phyloP scores from a whole-genome alignment of 2,888 invertebrate genomes.

The Boloria euphrosyne region DNA sequence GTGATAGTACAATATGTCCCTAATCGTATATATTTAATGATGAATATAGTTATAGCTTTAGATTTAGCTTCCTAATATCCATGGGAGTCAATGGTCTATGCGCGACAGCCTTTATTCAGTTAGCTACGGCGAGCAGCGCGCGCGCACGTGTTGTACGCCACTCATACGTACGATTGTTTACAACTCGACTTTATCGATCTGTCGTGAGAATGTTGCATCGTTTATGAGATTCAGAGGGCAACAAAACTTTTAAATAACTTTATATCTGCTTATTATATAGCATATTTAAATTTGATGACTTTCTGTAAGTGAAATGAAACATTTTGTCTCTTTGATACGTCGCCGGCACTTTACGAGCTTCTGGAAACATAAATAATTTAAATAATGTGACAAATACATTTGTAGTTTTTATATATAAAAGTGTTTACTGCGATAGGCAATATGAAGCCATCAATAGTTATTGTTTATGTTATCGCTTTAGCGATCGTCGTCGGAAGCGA shows the following conservation, averaged over 20 bases:
- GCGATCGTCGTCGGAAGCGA: conserved; percentile 70
- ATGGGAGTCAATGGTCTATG: conserved; percentile 59
- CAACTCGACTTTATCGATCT: conserved; percentile 48
- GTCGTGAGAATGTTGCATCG: conserved; percentile 46
- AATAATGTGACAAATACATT: conserved; percentile 79
- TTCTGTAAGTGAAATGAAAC: conserved; percentile 74
- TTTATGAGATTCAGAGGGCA: conserved; percentile 19
- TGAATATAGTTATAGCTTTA: neutral
- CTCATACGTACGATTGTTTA: conserved; percentile 64
- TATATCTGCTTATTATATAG: conserved; percentile 12
- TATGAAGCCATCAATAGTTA: conserved; percentile 70
- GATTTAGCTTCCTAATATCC: conserved; percentile 24
- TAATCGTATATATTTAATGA: neutral
- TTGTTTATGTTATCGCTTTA: conserved; percentile 72
- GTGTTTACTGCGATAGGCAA: conserved; percentile 64
- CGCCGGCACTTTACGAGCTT: conserved; percentile 63
- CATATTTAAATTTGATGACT: conserved; percentile 59
- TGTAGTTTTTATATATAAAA: conserved; percentile 62
- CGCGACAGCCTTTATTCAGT: conserved; percentile 72
- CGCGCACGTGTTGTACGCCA: conserved; percentile 67
- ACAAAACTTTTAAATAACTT: neutral
- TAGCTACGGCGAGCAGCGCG: conserved; percentile 71
- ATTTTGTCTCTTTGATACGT: conserved; percentile 67
- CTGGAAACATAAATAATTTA: conserved; percentile 69
- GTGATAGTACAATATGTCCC: too few species aligned